A percentile compares a stretch with the other conserved stretches of the same genome.
Evolutionary conservation across 2,113 vertebrate genomes (phyloP).

Genomic region (Zapornia atra): DNA sequence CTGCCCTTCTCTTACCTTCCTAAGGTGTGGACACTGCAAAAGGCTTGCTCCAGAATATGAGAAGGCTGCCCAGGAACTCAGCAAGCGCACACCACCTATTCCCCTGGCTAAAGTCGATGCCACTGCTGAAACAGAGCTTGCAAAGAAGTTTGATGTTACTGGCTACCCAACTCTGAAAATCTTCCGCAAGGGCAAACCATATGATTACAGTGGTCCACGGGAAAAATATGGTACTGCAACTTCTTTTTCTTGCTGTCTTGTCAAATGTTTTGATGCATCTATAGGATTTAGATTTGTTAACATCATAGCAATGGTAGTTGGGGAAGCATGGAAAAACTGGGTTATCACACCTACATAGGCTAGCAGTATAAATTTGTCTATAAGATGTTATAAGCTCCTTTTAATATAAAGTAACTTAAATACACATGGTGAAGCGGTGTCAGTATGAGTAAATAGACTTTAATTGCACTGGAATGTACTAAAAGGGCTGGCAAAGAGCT

Average conservation of each 20-base stretch:
- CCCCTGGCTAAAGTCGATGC: slow-evolving; percentile 92
- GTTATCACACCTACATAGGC: background rate
- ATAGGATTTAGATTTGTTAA: background rate
- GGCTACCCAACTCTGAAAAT: slow-evolving; percentile 95
- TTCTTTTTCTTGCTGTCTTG: background rate
- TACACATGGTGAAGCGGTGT: background rate
- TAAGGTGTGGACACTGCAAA: slow-evolving; percentile 98
- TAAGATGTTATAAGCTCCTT: background rate
- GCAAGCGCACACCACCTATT: slow-evolving; percentile 84
- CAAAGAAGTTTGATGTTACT: slow-evolving; percentile 85
- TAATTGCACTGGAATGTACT: rapidly evolving
- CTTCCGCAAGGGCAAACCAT: slow-evolving; percentile 92
- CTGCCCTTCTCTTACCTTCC: background rate
- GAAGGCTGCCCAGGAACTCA: slow-evolving; percentile 91
- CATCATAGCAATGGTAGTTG: background rate
- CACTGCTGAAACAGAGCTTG: slow-evolving; percentile 84
- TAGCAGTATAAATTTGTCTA: background rate
- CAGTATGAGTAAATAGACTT: background rate
- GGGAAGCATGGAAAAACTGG: background rate
- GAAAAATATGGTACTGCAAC: slow-evolving; percentile 84
- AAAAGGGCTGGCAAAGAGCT: background rate
- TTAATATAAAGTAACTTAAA: background rate
- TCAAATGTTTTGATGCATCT: background rate
- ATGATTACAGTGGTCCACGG: slow-evolving; percentile 92
- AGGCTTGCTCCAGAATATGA: slow-evolving; percentile 94